Percentiles rank a stretch among this genome's conserved stretches.
These are phyloP conservation scores for Seira sanloemensis DNA, from an alignment of 2,888 invertebrate genomes.

Conservation along the genomic window DNA sequence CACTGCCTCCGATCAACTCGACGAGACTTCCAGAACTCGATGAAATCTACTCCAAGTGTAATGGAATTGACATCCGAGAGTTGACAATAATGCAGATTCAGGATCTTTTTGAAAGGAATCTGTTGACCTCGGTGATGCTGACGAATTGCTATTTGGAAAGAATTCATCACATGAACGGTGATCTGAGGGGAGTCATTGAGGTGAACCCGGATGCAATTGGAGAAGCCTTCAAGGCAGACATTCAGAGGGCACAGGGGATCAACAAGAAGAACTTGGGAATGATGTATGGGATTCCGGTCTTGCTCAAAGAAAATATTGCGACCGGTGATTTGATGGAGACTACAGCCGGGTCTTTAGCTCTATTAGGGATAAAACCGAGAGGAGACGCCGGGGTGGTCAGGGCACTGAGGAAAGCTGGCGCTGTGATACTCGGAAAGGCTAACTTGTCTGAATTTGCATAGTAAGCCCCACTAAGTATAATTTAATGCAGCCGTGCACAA, in stretches of 20 bases:
- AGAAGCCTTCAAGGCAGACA: slow-evolving; percentile 49
- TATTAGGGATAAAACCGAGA: slow-evolving; percentile 43
- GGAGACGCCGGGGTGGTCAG: slow-evolving; percentile 56
- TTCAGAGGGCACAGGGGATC: slow-evolving; percentile 18
- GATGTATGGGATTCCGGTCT: slow-evolving; percentile 64
- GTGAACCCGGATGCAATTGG: slow-evolving; percentile 50
- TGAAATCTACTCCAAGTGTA: slow-evolving; percentile 32
- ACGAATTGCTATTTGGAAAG: slow-evolving; percentile 58
- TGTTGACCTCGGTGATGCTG: slow-evolving; percentile 45
- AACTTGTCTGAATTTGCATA: slow-evolving; percentile 62
- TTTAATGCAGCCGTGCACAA: background rate
- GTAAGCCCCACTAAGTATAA: slow-evolving; percentile 34
- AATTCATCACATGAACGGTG: slow-evolving; percentile 56
- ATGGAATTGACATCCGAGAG: slow-evolving; percentile 64
- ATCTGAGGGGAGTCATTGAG: slow-evolving; percentile 55
- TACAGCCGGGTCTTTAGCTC: slow-evolving; percentile 57
- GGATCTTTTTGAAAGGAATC: slow-evolving; percentile 21
- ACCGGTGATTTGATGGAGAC: slow-evolving; percentile 58
- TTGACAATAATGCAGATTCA: slow-evolving; percentile 60
- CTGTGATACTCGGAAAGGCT: slow-evolving; percentile 62
- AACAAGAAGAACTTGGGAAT: slow-evolving; percentile 13
- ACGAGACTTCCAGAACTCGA: slow-evolving; percentile 17
- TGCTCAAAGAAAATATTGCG: slow-evolving; percentile 63
- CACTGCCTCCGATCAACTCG: background rate
- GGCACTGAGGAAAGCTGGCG: slow-evolving; percentile 47